phyloP scores from a whole-genome alignment of 2,113 vertebrate genomes.

The Colossoma macropomum region DNA sequence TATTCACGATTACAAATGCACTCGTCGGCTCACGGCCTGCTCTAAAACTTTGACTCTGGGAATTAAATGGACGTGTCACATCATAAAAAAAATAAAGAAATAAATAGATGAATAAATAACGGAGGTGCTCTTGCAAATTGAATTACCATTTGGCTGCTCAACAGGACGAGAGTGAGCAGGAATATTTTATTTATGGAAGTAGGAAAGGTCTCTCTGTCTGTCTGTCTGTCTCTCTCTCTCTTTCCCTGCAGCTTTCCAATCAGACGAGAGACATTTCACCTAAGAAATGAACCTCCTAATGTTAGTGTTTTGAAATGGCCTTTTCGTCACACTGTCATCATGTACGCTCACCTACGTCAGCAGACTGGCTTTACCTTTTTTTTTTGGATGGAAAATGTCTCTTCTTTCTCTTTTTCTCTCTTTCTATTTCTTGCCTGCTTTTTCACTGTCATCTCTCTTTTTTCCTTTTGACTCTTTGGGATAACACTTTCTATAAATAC shows the following conservation, averaged over 20 bases:
- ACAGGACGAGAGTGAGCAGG: neutral
- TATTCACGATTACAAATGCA: conserved; percentile 67
- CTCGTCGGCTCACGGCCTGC: conserved; percentile 53
- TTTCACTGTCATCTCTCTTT: neutral
- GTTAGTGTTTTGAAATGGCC: too few relatives aligned
- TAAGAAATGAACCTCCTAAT: too few relatives aligned
- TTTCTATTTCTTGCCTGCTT: too few relatives aligned
- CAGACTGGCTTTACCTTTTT: too few relatives aligned
- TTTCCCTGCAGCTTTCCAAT: too few relatives aligned
- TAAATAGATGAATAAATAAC: conserved; percentile 27
- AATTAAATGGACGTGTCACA: conserved; percentile 61
- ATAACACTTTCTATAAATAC: too few relatives aligned
- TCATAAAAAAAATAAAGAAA: conserved; percentile 39
- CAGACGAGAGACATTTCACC: too few relatives aligned
- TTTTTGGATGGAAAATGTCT: too few relatives aligned
- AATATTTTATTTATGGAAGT: conserved; percentile 67
- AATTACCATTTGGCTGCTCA: conserved; percentile 51
- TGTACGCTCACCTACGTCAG: too few relatives aligned
- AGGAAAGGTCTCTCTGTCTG: conserved; percentile 2
- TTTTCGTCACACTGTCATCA: too few relatives aligned
- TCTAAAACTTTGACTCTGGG: conserved; percentile 46
- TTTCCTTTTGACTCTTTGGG: too few relatives aligned
- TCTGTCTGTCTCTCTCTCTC: neutral
- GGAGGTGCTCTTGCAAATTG: conserved; percentile 39
- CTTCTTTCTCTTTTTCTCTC: too few relatives aligned